phyloP scores from a whole-genome alignment of 2,797 vertebrate genomes.

The Phalanger gymnotis region DNA sequence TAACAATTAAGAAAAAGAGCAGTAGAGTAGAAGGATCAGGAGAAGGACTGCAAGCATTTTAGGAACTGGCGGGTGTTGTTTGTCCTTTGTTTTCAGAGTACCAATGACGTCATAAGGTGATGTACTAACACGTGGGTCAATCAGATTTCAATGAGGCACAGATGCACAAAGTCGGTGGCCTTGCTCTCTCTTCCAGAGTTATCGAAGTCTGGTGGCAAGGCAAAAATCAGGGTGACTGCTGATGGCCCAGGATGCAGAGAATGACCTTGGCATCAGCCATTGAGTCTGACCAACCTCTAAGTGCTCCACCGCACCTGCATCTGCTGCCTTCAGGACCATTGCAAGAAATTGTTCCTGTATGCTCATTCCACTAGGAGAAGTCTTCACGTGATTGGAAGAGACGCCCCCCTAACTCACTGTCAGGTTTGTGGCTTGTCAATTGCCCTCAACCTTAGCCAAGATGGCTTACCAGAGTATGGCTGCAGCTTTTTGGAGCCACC shows the following conservation, averaged over 20 bases:
- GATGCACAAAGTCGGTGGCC: neutral
- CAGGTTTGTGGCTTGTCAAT: neutral
- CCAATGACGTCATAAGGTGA: neutral
- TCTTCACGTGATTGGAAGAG: too few species aligned
- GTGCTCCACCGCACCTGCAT: neutral
- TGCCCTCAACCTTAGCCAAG: neutral
- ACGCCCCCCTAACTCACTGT: too few species aligned
- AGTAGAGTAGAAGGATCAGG: neutral
- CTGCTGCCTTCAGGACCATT: neutral
- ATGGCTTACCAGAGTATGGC: too few species aligned
- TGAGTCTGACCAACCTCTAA: neutral
- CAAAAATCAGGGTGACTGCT: neutral
- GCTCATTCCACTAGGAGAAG: too few species aligned
- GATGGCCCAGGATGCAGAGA: neutral
- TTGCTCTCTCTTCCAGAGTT: neutral
- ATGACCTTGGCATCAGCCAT: neutral
- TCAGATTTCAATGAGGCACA: neutral
- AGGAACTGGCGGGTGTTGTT: neutral
- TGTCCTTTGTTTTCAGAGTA: too few species aligned
- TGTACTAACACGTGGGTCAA: neutral
- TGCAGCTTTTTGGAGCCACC: too few species aligned
- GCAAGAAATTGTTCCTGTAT: neutral
- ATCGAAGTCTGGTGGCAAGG: neutral
- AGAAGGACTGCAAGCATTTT: neutral
- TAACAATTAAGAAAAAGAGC: neutral